Evolutionary conservation across 2,113 vertebrate genomes (phyloP).

Genomic region (Python bivittatus): DNA sequence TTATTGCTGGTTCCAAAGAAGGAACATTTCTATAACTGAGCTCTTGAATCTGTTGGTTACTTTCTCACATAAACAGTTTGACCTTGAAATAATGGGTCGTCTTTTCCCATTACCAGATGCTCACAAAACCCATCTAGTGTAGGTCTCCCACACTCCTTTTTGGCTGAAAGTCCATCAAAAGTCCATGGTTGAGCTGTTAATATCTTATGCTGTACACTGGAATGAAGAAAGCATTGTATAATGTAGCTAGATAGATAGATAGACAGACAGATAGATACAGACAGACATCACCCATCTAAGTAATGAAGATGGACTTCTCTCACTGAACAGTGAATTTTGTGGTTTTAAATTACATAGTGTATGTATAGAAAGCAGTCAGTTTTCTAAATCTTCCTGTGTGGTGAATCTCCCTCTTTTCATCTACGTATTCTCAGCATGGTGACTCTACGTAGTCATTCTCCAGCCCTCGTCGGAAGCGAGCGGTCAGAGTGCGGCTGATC

Average conservation of each 20-base stretch:
- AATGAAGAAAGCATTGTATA: conserved; percentile 43
- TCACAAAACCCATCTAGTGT: not conserved
- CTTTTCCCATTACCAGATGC: not conserved
- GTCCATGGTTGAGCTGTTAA: conserved; percentile 1
- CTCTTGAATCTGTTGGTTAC: conserved; percentile 40
- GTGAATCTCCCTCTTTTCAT: not conserved
- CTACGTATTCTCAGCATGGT: conserved; percentile 80
- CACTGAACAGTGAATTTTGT: conserved; percentile 34
- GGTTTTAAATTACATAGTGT: conserved; percentile 50
- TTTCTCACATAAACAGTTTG: conserved; percentile 24
- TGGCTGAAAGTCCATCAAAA: conserved; percentile 11
- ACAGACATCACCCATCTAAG: conserved; percentile 53
- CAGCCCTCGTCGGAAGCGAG: conserved; percentile 83
- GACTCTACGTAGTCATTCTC: conserved; percentile 98
- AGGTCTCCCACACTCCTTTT: conserved; percentile 11
- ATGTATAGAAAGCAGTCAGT: conserved; percentile 32
- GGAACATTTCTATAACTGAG: not conserved
- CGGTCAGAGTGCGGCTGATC: conserved; percentile 87
- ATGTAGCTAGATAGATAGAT: conserved; percentile 58
- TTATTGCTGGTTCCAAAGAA: conserved; percentile 26
- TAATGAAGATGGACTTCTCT: conserved; percentile 47
- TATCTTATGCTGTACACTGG: conserved; percentile 56
- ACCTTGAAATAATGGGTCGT: not conserved
- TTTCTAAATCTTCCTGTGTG: not conserved
- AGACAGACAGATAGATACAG: conserved; percentile 48